Percentiles rank a stretch among this genome's conserved stretches.
Conservation (phyloP, 2,888 invertebrate species). For the Nomada flava region DNA sequence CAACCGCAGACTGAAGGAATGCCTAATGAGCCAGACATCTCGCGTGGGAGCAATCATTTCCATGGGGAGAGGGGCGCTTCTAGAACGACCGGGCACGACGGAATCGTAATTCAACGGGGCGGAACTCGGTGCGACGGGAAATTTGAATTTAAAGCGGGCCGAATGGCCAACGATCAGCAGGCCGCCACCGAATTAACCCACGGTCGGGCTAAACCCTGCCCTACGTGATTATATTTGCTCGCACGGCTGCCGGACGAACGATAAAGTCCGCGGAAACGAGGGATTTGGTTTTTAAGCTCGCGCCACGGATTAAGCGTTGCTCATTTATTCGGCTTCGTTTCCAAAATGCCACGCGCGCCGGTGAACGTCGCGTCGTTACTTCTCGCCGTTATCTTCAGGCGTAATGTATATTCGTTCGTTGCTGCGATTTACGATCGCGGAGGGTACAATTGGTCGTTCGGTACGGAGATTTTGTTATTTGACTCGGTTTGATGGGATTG, state of each 20-base stretch:
- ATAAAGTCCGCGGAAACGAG: constrained; percentile 64
- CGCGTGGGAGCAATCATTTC: constrained; percentile 79
- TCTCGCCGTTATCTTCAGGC: constrained; percentile 27
- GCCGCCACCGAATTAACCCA: constrained; percentile 65
- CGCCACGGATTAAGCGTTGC: constrained; percentile 43
- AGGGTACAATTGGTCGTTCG: not conserved
- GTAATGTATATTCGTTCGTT: constrained; percentile 18
- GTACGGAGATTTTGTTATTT: not conserved
- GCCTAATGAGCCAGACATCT: constrained; percentile 80
- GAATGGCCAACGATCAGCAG: constrained; percentile 68
- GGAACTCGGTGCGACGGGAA: constrained; percentile 59
- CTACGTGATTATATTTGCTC: constrained; percentile 57
- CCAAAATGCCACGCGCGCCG: not conserved
- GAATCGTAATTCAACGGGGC: constrained; percentile 67
- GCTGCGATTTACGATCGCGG: constrained; percentile 3
- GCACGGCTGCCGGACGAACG: constrained; percentile 41
- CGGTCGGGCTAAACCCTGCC: constrained; percentile 56
- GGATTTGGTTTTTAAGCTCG: constrained; percentile 65
- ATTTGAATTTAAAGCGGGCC: constrained; percentile 73
- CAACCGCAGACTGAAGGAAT: constrained; percentile 80
- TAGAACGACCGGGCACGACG: constrained; percentile 32
- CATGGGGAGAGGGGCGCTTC: constrained; percentile 67
- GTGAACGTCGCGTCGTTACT: constrained; percentile 20
- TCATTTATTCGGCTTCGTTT: constrained; percentile 58
- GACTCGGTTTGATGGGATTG: not conserved